Conservation (phyloP, 1,140 invertebrate species). For the Camponotus floridanus region DNA sequence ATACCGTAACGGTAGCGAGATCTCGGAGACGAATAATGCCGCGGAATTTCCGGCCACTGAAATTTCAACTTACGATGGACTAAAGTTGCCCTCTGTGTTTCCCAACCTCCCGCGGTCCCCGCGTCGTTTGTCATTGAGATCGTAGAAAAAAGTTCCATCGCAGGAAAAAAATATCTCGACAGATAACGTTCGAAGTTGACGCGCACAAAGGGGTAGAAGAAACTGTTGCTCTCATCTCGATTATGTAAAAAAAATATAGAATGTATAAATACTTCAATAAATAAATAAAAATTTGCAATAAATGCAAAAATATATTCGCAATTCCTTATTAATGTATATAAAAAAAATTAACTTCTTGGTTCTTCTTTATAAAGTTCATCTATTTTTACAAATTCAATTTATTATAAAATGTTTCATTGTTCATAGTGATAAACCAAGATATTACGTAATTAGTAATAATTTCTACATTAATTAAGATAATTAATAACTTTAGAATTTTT, state of each 20-base stretch:
- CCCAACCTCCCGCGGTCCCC: conserved; percentile 10
- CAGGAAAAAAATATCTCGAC: conserved; percentile 44
- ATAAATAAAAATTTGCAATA: not conserved
- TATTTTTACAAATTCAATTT: not conserved
- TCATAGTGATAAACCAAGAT: no score
- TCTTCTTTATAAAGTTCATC: not conserved
- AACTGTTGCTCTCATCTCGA: not conserved
- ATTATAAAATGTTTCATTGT: not conserved
- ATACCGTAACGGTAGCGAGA: conserved; percentile 54
- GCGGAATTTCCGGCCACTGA: conserved; percentile 61
- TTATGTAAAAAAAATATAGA: not conserved
- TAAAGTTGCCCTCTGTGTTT: conserved; percentile 49
- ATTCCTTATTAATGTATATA: not conserved
- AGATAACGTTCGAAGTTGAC: conserved; percentile 45
- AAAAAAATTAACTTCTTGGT: not conserved
- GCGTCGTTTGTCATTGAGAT: conserved; percentile 60
- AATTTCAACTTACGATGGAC: conserved; percentile 61
- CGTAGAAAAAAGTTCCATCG: conserved; percentile 44
- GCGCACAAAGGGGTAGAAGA: not conserved
- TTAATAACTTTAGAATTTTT: no score
- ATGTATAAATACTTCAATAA: not conserved
- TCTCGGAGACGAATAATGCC: conserved; percentile 57
- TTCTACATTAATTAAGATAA: not conserved
- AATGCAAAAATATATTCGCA: not conserved
- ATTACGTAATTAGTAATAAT: not conserved